Percentiles rank a stretch among this genome's conserved stretches.
phyloP scores from a whole-genome alignment of 1,140 invertebrate genomes.

The Saccostrea cuccullata region DNA sequence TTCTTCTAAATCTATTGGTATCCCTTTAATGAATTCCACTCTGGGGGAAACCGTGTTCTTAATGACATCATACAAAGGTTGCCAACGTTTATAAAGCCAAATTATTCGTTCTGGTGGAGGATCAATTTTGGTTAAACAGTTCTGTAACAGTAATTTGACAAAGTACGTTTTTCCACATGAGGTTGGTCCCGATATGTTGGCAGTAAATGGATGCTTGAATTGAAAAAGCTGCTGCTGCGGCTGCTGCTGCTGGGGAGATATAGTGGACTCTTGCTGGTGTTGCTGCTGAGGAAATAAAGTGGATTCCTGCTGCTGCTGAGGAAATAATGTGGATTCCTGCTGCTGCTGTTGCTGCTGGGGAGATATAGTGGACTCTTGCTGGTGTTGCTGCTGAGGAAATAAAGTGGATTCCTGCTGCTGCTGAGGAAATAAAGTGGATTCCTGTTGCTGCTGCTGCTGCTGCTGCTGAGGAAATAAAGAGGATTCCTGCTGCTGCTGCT shows the following conservation, averaged over 20 bases:
- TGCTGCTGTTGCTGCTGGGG: conserved; percentile 30
- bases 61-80: background rate
- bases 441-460: conserved; percentile 30
- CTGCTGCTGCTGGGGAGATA: conserved; percentile 17
- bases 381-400: background rate
- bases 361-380: background rate
- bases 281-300: too few relatives aligned
- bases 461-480: background rate
- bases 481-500: conserved; percentile 34
- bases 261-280: background rate
- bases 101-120: conserved; percentile 32
- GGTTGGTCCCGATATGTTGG: conserved; percentile 26
- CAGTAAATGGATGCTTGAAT: conserved; percentile 44
- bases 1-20: conserved; percentile 38
- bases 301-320: background rate
- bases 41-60: background rate
- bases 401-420: background rate
- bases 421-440: background rate
- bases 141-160: too few relatives aligned
- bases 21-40: conserved; percentile 42
- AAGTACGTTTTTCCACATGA: background rate
- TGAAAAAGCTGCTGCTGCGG: conserved; percentile 1
- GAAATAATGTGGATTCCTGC: background rate
- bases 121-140: background rate
- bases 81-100: conserved; percentile 51